phyloP scores from a whole-genome alignment of 2,888 invertebrate species.

The Synergus gifuensis region DNA sequence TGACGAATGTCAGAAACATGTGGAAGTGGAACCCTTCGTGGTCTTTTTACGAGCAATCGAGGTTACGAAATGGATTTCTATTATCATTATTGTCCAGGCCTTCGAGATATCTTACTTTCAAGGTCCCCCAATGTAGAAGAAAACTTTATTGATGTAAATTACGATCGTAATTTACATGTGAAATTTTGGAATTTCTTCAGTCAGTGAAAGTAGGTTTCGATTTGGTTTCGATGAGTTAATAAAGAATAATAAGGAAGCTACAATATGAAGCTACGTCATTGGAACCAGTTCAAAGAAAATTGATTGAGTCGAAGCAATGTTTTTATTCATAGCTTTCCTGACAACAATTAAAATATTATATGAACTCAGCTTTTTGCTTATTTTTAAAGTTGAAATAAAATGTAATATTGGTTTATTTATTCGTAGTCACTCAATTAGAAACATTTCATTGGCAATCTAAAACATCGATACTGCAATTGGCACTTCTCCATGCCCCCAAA shows the following conservation, averaged over 20 bases:
- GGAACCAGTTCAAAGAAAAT: conserved; percentile 13
- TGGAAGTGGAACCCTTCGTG: not conserved
- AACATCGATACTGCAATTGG: conserved; percentile 3
- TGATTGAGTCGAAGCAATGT: not conserved
- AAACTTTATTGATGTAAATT: conserved; percentile 13
- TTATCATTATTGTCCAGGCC: not conserved
- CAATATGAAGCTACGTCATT: not conserved
- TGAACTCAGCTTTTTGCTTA: no score
- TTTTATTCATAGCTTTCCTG: no score
- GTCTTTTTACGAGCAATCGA: not conserved
- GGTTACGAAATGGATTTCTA: conserved; percentile 20
- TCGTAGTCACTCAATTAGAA: conserved; percentile 26
- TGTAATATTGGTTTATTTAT: not conserved
- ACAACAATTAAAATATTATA: no score
- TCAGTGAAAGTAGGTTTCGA: conserved; percentile 29
- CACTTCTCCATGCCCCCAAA: not conserved
- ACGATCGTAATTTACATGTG: not conserved
- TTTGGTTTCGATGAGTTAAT: not conserved
- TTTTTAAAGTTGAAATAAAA: not conserved
- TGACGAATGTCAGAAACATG: conserved; percentile 11
- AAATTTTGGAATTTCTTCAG: not conserved
- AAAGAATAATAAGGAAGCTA: conserved; percentile 8
- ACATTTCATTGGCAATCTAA: not conserved
- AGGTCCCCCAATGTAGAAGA: not conserved
- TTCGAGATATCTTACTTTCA: not conserved